A percentile compares a stretch with the other conserved stretches of the same genome.
phyloP scores from a whole-genome alignment of 2,113 vertebrate species.

The Notothenia coriiceps region DNA sequence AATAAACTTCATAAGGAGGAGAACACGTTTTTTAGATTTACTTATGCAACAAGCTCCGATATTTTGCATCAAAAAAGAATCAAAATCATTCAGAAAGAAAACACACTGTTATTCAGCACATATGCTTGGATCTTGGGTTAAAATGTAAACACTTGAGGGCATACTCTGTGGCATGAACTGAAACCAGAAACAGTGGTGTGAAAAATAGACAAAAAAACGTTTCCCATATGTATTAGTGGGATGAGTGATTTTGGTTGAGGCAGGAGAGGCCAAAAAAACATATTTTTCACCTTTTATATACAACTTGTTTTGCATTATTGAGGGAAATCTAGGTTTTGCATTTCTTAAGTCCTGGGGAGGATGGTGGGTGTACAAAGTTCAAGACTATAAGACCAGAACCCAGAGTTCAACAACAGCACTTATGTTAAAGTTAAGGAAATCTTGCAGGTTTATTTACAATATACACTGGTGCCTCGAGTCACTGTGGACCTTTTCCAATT shows the following conservation, averaged over 20 bases:
- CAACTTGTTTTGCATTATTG: neutral
- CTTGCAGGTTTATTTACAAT: neutral
- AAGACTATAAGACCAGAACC: neutral
- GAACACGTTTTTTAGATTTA: too few species aligned
- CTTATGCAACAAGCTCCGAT: too few species aligned
- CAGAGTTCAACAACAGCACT: neutral
- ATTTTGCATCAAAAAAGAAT: too few species aligned
- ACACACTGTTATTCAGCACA: too few species aligned
- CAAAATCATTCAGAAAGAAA: too few species aligned
- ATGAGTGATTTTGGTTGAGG: neutral
- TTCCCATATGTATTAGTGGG: neutral
- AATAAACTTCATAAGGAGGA: too few species aligned
- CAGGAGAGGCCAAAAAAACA: neutral
- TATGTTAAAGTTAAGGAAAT: neutral
- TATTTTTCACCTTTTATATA: neutral
- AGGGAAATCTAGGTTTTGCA: neutral
- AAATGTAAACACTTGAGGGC: neutral
- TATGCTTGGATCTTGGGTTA: neutral
- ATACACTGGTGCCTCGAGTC: neutral
- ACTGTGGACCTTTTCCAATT: neutral
- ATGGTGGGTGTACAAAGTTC: neutral
- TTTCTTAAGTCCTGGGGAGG: neutral
- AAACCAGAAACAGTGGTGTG: neutral
- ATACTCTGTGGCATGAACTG: neutral
- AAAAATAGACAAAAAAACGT: neutral